phyloP scores from a whole-genome alignment of 2,888 invertebrate genomes.

The Tiliacea aurago region DNA sequence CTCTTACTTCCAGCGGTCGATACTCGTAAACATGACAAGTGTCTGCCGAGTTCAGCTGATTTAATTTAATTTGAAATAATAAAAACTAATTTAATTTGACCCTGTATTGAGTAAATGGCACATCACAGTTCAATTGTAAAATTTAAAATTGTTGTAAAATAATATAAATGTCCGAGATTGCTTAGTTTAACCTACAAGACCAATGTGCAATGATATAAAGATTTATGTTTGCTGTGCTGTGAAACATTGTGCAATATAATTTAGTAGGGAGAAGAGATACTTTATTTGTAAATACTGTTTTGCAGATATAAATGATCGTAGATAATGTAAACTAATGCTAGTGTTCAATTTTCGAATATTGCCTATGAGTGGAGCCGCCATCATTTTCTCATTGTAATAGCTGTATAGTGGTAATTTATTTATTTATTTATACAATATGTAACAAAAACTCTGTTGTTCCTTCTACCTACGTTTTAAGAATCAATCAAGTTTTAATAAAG shows the following conservation, averaged over 20 bases:
- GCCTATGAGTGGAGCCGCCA: neutral
- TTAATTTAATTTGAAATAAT: too few species aligned
- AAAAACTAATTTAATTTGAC: too few species aligned
- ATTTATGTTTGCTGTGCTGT: neutral
- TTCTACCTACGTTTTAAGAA: too few species aligned
- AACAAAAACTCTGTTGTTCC: too few species aligned
- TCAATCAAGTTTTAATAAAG: too few species aligned
- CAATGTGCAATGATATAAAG: neutral
- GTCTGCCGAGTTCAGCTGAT: neutral
- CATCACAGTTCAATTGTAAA: neutral
- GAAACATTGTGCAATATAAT: neutral
- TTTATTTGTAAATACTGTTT: conserved; percentile 21
- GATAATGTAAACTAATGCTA: conserved; percentile 9
- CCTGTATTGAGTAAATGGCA: neutral
- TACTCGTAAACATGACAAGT: neutral
- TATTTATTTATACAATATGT: too few species aligned
- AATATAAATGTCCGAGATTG: neutral
- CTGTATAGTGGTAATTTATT: too few species aligned
- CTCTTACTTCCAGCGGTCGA: neutral
- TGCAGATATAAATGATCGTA: conserved; percentile 26
- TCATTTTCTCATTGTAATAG: neutral
- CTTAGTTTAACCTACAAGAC: neutral
- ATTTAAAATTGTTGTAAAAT: neutral
- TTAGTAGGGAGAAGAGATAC: conserved; percentile 21
- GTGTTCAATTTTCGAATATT: neutral